Evolutionary conservation across 2,888 invertebrate species (phyloP).

Genomic region (Euproctis similis): DNA sequence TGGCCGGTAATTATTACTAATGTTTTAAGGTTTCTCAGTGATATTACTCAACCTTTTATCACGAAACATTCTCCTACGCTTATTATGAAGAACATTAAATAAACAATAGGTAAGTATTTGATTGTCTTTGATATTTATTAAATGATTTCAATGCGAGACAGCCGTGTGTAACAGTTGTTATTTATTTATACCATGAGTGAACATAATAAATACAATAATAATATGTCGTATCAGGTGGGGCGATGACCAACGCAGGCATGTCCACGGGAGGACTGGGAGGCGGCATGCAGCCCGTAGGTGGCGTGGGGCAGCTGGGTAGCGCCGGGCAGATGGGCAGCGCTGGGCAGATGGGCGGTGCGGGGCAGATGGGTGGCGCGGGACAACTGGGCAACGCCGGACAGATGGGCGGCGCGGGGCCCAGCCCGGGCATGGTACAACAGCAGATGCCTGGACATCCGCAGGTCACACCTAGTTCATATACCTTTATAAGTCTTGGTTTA

Average conservation of each 20-base stretch:
- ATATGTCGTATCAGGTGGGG: conserved; percentile 19
- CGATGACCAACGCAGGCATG: conserved; percentile 29
- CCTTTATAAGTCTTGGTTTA: no score
- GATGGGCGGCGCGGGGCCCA: conserved; percentile 25
- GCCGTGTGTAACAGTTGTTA: no score
- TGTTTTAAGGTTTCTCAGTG: no score
- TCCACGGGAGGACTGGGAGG: conserved; percentile 31
- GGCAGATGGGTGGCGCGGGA: conserved; percentile 12
- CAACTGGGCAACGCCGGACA: conserved; percentile 26
- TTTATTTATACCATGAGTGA: no score
- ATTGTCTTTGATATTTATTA: no score
- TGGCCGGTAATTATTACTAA: conserved; percentile 55
- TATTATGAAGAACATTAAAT: no score
- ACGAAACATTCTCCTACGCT: no score
- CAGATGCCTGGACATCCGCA: conserved; percentile 60
- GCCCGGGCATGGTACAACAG: conserved; percentile 39
- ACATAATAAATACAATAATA: no score
- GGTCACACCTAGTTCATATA: no score
- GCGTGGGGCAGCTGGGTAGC: conserved; percentile 21
- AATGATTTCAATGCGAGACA: no score
- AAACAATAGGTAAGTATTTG: no score
- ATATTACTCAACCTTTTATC: no score
- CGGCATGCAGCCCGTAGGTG: conserved; percentile 18
- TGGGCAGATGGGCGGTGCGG: conserved; percentile 23
- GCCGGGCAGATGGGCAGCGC: conserved; percentile 27